These are phyloP conservation scores for Ramazzottius varieornatus DNA, from an alignment of 2,888 invertebrate species.

Conservation along the genomic window DNA sequence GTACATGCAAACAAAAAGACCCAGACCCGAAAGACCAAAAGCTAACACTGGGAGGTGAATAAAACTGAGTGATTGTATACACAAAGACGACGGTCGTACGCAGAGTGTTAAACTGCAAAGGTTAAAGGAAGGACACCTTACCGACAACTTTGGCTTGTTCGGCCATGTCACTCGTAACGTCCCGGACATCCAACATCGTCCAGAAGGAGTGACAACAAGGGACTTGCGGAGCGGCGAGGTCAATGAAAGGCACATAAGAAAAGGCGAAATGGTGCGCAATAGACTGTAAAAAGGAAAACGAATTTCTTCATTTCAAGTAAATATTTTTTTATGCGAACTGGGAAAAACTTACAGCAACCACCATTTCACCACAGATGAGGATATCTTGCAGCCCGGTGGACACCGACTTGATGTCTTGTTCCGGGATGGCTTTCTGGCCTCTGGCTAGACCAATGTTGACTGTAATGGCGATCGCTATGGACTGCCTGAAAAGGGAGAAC, in stretches of 20 bases:
- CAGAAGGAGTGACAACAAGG: slow-evolving; percentile 46
- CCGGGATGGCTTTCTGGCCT: not conserved
- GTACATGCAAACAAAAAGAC: too few species aligned
- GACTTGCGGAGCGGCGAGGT: slow-evolving; percentile 24
- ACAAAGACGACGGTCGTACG: too few species aligned
- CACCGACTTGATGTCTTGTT: not conserved
- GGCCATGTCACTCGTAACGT: slow-evolving; percentile 66
- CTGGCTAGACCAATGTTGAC: not conserved
- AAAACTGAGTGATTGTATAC: too few species aligned
- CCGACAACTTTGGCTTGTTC: slow-evolving; percentile 76
- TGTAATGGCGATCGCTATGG: not conserved
- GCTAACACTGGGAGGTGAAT: too few species aligned
- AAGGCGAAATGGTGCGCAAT: slow-evolving; percentile 85
- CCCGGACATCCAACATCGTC: slow-evolving; percentile 89
- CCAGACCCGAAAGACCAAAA: too few species aligned
- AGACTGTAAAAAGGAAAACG: slow-evolving; percentile 18
- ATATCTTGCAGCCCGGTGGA: slow-evolving; percentile 35
- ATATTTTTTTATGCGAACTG: not conserved
- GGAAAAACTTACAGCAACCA: slow-evolving; percentile 37
- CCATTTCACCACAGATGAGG: slow-evolving; percentile 90
- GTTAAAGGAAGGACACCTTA: too few species aligned
- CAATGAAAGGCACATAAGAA: slow-evolving; percentile 59
- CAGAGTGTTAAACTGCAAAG: too few species aligned
- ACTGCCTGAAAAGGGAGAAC: not conserved
- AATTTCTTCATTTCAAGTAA: not conserved